Evolutionary conservation across 1,140 invertebrate genomes (phyloP), one percentile per base, ranked within the genome.

Genomic region (Drosophila virilis): DNA sequence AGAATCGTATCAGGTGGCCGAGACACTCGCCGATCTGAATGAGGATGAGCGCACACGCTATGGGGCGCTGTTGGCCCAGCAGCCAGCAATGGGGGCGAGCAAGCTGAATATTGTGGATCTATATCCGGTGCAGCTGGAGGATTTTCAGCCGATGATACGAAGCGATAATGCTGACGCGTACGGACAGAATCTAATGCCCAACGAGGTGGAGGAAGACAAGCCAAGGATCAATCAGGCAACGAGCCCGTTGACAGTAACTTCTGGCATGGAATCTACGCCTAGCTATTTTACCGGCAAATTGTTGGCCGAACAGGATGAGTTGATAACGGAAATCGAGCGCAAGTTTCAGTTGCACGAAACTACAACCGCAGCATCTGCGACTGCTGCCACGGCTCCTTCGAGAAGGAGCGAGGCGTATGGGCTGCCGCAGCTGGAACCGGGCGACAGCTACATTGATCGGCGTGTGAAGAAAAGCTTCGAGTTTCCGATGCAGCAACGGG

Each of bases 401-500:
- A 48, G 9, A 4, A 28, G 10, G 4, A 5, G 15, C 1, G 22
- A 10, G 28, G 58, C 13, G 12, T 58, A 17, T 15, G 51, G 10
- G 15, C 65, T 67, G 46, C 68, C 74, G 1, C 32, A 22, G 3
- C 68, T 80, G 0, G 38, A 55, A 10, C 61, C 73, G 8, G 86
- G 74, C 3, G 69, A 90, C 12, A 77, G 66, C 8, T 91, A 80
- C 50, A 90, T 92, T 37, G 91, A 92, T 67, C 72, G 91, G 2
- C 74, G 91, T 6, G 91, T 92, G 6, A 92, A 92, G 77, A 92
- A 92, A 52, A 92, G 88, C 71, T 92, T 92, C 17, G 90, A 91
- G 48, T 91, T 91, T 61, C 90, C 91, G 6, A 66, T 81, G 72
- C 86, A 79, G 60, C 90, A 81, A 48, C 55, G 78, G 0, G 90